These are phyloP conservation scores for Hippocampus barbouri DNA, from an alignment of 2,113 vertebrate genomes.

Conservation along the genomic window DNA sequence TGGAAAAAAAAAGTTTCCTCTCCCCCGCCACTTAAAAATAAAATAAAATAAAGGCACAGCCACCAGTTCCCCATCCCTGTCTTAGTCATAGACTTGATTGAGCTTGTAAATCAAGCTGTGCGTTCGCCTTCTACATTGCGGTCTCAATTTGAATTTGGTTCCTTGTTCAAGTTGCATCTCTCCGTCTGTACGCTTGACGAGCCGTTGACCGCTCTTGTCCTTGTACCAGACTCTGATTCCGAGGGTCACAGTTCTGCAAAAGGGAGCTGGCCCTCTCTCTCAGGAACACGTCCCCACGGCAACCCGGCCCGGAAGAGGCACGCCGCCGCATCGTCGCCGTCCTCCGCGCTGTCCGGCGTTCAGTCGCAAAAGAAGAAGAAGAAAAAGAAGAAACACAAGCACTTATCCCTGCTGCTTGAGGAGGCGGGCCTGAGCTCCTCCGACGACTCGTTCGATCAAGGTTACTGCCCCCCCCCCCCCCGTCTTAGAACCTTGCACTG, in stretches of 20 bases:
- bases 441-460: slow-evolving; percentile 98
- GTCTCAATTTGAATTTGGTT: background rate
- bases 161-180: too few species aligned
- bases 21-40: too few species aligned
- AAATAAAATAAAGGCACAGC: too few species aligned
- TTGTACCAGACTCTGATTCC: slow-evolving; percentile 91
- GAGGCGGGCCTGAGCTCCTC: slow-evolving; percentile 89
- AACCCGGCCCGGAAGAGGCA: slow-evolving; percentile 70
- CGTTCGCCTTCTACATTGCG: too few species aligned
- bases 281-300: slow-evolving; percentile 67
- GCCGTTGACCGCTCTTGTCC: slow-evolving; percentile 31
- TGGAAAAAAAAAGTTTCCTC: too few species aligned
- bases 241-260: slow-evolving; percentile 83
- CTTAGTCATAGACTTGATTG: too few species aligned
- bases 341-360: slow-evolving; percentile 74
- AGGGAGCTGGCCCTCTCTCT: slow-evolving; percentile 82
- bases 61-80: too few species aligned
- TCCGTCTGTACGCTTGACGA: too few species aligned
- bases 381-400: slow-evolving; percentile 76
- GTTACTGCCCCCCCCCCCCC: slow-evolving; percentile 81
- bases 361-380: slow-evolving; percentile 73
- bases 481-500: slow-evolving; percentile 43
- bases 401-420: slow-evolving; percentile 88
- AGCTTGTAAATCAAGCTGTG: too few species aligned
- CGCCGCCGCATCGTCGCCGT: slow-evolving; percentile 58